These are phyloP conservation scores for Hirtodrosophila cameraria DNA, from an alignment of 2,888 invertebrate species.

Conservation along the genomic window DNA sequence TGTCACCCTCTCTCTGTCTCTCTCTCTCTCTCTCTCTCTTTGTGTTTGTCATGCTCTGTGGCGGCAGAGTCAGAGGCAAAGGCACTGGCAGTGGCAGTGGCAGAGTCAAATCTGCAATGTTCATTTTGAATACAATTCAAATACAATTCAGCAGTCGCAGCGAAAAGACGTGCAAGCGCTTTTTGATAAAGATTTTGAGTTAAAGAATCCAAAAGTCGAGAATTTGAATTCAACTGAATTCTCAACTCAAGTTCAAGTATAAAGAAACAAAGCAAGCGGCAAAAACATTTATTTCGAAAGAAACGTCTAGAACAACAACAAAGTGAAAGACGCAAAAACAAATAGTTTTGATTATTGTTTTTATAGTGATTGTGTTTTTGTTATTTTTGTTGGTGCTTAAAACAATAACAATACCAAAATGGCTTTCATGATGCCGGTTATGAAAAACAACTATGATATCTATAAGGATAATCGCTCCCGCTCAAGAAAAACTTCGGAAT, in stretches of 20 bases:
- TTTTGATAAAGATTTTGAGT: background rate
- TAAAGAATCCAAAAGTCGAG: slow-evolving; percentile 21
- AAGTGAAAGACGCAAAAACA: slow-evolving; percentile 8
- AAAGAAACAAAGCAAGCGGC: slow-evolving; percentile 2
- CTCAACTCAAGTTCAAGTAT: slow-evolving; percentile 17
- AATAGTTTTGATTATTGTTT: slow-evolving; percentile 20
- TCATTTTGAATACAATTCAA: slow-evolving; percentile 41
- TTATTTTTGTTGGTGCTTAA: background rate
- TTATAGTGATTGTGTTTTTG: slow-evolving; percentile 18
- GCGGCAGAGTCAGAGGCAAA: no score
- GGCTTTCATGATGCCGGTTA: slow-evolving; percentile 98
- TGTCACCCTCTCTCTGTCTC: background rate
- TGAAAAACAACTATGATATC: slow-evolving; percentile 97
- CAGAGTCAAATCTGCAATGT: slow-evolving; percentile 40
- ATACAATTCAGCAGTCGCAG: slow-evolving; percentile 40
- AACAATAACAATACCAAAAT: slow-evolving; percentile 84
- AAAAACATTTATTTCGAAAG: no score
- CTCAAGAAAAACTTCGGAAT: slow-evolving; percentile 90
- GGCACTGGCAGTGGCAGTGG: no score
- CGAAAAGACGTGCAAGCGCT: slow-evolving; percentile 42
- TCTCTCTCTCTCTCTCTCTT: background rate
- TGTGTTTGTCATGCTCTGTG: slow-evolving; percentile 25
- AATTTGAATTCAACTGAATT: slow-evolving; percentile 26
- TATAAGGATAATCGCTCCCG: slow-evolving; percentile 92
- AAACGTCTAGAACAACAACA: slow-evolving; percentile 28